These are phyloP conservation scores for Ginglymostoma cirratum DNA, from an alignment of 2,113 vertebrate species.

Conservation along the genomic window DNA sequence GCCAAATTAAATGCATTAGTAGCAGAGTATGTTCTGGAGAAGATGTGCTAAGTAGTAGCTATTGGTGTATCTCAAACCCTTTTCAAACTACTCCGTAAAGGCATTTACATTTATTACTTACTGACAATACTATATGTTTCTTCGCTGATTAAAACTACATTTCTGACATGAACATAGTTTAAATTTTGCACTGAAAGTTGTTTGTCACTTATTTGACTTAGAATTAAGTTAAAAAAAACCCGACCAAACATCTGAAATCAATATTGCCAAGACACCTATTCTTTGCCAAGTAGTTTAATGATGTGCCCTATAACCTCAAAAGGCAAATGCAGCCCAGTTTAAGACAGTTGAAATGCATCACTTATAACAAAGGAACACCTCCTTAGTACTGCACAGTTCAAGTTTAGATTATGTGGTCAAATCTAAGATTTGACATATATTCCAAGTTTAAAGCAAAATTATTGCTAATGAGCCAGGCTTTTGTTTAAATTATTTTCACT, in stretches of 20 bases:
- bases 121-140: neutral
- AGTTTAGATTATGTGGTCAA: neutral
- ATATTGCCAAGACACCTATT: neutral
- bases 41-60: neutral
- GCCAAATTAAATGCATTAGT: neutral
- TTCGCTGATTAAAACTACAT: neutral
- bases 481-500: neutral
- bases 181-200: neutral
- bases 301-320: neutral
- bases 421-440: neutral
- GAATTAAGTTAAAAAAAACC: neutral
- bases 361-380: neutral
- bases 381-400: neutral
- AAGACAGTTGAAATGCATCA: neutral
- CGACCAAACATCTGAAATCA: neutral
- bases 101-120: neutral
- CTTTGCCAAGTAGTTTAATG: neutral
- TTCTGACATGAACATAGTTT: neutral
- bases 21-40: neutral
- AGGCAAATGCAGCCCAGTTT: neutral
- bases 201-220: neutral
- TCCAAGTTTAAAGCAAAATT: neutral
- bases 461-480: neutral
- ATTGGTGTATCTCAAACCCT: neutral
- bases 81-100: neutral